These are phyloP conservation scores for Xerus rutilus DNA, from an alignment of 2,797 vertebrate genomes.

Conservation along the genomic window DNA sequence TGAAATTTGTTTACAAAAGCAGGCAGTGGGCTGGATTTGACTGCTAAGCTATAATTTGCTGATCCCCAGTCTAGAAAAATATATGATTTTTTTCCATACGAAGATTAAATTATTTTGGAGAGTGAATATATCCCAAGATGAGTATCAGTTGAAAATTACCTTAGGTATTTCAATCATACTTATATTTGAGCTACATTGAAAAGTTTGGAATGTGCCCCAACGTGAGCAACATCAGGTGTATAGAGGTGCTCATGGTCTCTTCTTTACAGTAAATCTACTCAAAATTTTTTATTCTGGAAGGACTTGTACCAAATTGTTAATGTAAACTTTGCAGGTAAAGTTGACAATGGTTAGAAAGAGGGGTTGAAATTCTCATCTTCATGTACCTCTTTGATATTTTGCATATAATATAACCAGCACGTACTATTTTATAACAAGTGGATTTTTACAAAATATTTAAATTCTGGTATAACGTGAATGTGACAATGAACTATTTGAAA, in stretches of 20 bases:
- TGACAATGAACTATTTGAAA: not conserved
- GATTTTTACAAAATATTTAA: constrained; percentile 49
- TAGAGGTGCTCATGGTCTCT: not conserved
- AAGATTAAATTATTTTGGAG: not conserved
- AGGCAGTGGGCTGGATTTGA: not conserved
- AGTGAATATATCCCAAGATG: not conserved
- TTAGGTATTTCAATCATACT: constrained; percentile 3
- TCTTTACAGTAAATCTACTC: not conserved
- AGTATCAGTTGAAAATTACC: not conserved
- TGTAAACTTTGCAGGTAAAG: not conserved
- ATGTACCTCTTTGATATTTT: not conserved
- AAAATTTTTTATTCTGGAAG: not conserved
- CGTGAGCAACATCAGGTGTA: not conserved
- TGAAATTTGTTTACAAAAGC: not conserved
- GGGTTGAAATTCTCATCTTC: not conserved
- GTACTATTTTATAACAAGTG: constrained; percentile 25
- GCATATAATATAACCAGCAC: not conserved
- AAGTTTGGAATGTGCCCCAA: not conserved
- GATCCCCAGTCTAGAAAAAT: not conserved
- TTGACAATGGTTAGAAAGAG: not conserved
- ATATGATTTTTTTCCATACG: not conserved
- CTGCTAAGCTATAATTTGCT: not conserved
- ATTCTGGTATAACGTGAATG: not conserved
- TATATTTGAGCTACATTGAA: not conserved
- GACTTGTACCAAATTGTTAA: not conserved